Evolutionary conservation across 2,888 invertebrate species (phyloP), one percentile per base, ranked within the genome.

Genomic region (Seladonia tumulorum): DNA sequence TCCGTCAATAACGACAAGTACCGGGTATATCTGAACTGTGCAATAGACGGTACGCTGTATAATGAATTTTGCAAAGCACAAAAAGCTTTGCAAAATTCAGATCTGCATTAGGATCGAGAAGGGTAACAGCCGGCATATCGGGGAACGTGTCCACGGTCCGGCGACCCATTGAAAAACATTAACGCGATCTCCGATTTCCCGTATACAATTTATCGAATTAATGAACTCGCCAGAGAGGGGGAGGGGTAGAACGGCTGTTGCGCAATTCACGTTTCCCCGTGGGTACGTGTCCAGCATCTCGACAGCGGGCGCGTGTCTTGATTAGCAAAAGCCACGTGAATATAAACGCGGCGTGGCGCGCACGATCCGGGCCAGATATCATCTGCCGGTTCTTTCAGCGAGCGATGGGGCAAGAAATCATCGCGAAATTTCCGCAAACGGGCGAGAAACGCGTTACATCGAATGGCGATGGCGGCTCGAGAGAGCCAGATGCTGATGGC

Each of bases 321-420:
- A 91, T 91, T 91, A 92, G 88, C 89, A 91, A 91, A 72, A 84
- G 76, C 76, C 60, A 74, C 74, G 76, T 57, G 81, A 84, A 84
- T 79, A 79, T 81, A 72, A 86, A 70, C 60, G 42, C 75, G 60
- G 25, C 22, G 63, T 53, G n/a, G 22, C 22, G 66, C 47, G 25
- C 75, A 81, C 71, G 72, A 81, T 76, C 53, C 68, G 5, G 35
- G 35, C 39, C n/a, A 53, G 84, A 84, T 84, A 84, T 70, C 60
- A 70, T 77, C 77, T 49, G n/a, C 25, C 25, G 39, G 73, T 74
- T 77, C 84, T 84, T 83, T 84, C 78, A 1, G 16, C 57, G 75
- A 5, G 35, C 14, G 25, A 70, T 42, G 70, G 70, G 29, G 29
- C 60, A 75, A 78, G 73, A 78, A 84, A 84, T 71, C 68, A 53